These are phyloP conservation scores for Dasysyrphus tricinctus DNA, from an alignment of 2,888 invertebrate genomes.

Conservation along the genomic window DNA sequence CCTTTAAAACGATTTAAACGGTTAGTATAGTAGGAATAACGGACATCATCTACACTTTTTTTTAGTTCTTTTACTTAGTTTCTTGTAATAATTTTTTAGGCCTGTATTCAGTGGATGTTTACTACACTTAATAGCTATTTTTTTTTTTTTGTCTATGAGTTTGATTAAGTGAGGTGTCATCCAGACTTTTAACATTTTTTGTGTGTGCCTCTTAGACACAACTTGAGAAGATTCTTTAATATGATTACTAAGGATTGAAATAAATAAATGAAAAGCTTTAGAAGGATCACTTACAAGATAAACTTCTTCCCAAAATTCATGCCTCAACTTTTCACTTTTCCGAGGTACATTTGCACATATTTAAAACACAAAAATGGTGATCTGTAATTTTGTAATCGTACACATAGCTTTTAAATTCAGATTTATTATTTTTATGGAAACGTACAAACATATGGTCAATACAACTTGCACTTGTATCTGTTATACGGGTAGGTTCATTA, in stretches of 20 bases:
- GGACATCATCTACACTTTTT: neutral
- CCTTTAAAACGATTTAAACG: conserved; percentile 1
- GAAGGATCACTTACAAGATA: neutral
- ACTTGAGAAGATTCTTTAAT: neutral
- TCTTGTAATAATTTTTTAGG: neutral
- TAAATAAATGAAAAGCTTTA: neutral
- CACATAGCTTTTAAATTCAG: neutral
- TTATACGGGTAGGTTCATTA: no score
- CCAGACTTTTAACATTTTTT: neutral
- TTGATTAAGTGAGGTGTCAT: neutral
- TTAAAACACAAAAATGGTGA: conserved; percentile 4
- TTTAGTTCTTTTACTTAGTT: neutral
- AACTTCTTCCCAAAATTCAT: neutral
- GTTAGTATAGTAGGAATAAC: neutral
- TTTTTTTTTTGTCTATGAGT: neutral
- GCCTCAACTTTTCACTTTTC: neutral
- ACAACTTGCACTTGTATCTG: neutral
- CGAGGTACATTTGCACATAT: neutral
- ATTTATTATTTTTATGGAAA: conserved; percentile 1
- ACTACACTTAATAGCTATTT: neutral
- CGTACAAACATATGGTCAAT: neutral
- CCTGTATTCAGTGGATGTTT: neutral
- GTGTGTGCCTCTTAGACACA: neutral
- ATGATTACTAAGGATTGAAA: neutral
- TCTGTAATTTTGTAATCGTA: neutral